Conservation (phyloP, 2,797 vertebrate genomes). For the Platalea minor region DNA sequence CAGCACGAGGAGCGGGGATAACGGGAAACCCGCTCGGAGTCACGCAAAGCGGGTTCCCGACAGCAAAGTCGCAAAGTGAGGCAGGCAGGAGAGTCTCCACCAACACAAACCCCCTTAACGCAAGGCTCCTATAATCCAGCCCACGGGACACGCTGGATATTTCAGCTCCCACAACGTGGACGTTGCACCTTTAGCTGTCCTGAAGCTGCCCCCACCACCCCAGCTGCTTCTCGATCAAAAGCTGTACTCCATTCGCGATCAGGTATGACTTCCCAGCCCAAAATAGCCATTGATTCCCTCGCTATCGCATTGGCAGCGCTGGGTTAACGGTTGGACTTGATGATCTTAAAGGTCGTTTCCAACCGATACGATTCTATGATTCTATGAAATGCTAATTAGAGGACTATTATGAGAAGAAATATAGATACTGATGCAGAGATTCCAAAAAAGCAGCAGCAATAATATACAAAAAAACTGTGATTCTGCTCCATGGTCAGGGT, state of each 20-base stretch:
- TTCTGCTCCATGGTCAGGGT: too few species aligned
- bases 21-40: not conserved
- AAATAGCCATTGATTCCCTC: not conserved
- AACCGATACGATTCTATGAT: too few species aligned
- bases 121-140: not conserved
- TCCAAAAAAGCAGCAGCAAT: too few species aligned
- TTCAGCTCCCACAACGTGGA: not conserved
- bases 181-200: not conserved
- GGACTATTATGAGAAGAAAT: not conserved
- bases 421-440: not conserved
- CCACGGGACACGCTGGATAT: too few species aligned
- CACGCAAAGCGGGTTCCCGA: fast-evolving
- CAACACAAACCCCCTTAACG: not conserved
- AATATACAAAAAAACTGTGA: not conserved
- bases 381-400: not conserved
- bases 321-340: too few species aligned
- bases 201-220: not conserved
- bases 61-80: not conserved
- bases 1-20: not conserved
- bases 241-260: too few species aligned
- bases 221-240: not conserved
- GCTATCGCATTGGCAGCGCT: not conserved
- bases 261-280: not conserved
- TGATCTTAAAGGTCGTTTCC: too few species aligned
- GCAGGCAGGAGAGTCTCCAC: not conserved